Evolutionary conservation across 2,113 vertebrate genomes (phyloP).

Genomic region (Vimba vimba): DNA sequence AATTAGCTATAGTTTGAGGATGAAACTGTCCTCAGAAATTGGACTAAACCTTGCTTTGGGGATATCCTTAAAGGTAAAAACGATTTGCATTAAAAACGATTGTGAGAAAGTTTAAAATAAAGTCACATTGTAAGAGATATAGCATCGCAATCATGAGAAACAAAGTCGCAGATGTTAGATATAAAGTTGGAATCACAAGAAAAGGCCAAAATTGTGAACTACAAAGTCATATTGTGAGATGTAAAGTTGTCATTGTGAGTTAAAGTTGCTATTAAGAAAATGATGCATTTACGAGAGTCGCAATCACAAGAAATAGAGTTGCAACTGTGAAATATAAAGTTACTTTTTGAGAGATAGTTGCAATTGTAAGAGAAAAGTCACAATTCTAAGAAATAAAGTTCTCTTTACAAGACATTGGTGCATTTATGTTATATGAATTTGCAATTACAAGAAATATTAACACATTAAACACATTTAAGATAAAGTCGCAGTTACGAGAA

Average conservation of each 20-base stretch:
- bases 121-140: background rate
- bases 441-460: background rate
- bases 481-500: background rate
- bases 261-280: background rate
- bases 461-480: background rate
- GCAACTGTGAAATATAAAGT: background rate
- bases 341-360: background rate
- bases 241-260: background rate
- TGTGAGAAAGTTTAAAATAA: background rate
- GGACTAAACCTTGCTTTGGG: background rate
- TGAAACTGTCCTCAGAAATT: background rate
- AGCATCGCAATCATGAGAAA: background rate
- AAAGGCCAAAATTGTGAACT: background rate
- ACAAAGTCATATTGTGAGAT: background rate
- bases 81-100: background rate
- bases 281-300: background rate
- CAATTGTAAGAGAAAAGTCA: background rate
- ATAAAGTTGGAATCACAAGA: background rate
- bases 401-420: background rate
- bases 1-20: conserved; percentile 12
- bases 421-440: background rate
- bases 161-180: background rate
- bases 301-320: background rate
- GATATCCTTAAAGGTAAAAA: background rate
- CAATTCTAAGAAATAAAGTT: background rate